These are phyloP conservation scores for Holocentrus rufus DNA, from an alignment of 2,797 vertebrate species.

Conservation along the genomic window DNA sequence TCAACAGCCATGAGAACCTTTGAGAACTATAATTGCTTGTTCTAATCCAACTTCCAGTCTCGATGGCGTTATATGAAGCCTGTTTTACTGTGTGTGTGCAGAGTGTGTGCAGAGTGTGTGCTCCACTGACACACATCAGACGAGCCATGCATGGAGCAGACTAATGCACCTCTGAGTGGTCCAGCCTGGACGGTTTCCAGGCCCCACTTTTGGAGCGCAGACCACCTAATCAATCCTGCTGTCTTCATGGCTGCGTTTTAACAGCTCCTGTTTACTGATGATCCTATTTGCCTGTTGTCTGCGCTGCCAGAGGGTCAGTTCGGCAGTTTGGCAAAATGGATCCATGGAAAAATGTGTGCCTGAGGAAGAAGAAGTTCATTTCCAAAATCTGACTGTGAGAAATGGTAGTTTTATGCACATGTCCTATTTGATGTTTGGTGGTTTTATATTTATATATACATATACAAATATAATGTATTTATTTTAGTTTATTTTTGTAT, in stretches of 20 bases:
- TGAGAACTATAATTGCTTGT: background rate
- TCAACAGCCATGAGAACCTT: no score
- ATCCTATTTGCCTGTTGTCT: background rate
- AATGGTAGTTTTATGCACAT: no score
- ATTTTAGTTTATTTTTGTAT: background rate
- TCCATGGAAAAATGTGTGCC: background rate
- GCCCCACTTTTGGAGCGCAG: background rate
- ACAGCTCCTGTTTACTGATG: conserved; percentile 2
- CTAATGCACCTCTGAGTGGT: conserved; percentile 19
- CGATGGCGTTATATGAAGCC: background rate
- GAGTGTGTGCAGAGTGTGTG: background rate
- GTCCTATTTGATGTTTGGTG: no score
- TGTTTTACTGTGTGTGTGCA: background rate
- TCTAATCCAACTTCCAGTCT: background rate
- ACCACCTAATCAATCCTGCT: background rate
- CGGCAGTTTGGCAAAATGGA: background rate
- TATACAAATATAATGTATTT: no score
- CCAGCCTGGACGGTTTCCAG: conserved; percentile 14
- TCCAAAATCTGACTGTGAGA: no score
- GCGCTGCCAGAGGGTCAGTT: background rate
- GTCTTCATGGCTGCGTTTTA: background rate
- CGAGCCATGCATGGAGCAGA: conserved; percentile 1
- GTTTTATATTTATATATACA: no score
- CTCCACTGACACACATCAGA: conserved; percentile 15
- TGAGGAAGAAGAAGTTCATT: no score